These are phyloP conservation scores for Lophotriccus pileatus DNA, from an alignment of 2,797 vertebrate genomes.

Conservation along the genomic window DNA sequence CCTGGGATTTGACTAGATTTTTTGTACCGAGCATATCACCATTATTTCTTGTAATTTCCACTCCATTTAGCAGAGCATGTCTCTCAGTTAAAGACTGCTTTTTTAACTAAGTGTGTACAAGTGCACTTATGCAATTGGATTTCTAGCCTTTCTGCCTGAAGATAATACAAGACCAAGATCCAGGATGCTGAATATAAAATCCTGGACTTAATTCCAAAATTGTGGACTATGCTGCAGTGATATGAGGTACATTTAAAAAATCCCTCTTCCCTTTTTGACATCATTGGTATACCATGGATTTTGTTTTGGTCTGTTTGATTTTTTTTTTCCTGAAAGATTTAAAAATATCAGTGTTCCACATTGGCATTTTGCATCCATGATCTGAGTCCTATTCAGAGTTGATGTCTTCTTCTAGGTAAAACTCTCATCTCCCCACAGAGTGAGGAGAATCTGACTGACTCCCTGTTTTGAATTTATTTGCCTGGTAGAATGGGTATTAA, in stretches of 20 bases:
- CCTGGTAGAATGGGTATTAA: conserved; percentile 73
- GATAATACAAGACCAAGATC: background rate
- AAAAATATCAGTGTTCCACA: background rate
- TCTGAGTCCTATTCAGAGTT: background rate
- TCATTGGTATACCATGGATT: background rate
- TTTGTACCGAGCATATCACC: background rate
- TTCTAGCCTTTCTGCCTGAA: background rate
- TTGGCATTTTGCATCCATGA: background rate
- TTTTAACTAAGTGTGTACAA: background rate
- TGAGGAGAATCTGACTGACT: background rate
- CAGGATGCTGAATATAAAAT: background rate
- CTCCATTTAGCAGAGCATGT: background rate
- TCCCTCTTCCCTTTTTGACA: background rate
- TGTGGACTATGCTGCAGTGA: background rate
- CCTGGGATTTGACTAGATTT: background rate
- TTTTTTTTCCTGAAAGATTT: background rate
- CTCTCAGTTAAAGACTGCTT: background rate
- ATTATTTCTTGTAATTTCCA: background rate
- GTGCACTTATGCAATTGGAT: background rate
- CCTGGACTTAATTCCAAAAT: background rate
- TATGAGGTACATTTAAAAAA: background rate
- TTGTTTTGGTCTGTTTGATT: background rate
- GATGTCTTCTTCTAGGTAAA: background rate
- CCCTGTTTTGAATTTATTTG: conserved; percentile 74
- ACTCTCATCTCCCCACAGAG: background rate